Evolutionary conservation across 1,140 invertebrate species (phyloP), one percentile per base, ranked within the genome.

Genomic region (Drosophila guanche): DNA sequence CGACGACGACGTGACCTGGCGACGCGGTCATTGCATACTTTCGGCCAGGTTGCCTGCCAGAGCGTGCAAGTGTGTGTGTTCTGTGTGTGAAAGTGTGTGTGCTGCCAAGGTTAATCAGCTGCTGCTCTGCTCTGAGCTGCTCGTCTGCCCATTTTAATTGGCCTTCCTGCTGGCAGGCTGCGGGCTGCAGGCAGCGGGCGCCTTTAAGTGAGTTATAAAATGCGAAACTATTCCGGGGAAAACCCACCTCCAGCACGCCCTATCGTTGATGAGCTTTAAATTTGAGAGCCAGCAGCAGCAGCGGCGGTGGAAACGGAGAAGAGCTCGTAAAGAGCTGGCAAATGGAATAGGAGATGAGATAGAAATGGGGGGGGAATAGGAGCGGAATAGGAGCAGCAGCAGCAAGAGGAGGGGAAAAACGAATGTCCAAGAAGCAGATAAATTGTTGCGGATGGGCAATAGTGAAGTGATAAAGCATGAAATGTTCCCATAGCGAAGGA

Each of bases 191-290:
- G 27, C 27, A 7, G 10, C 10, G 33, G 73, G 68, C 73, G 63
- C 50, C 81, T 77, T 74, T 86, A 85, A 85, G 79, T 85, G 80
- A 85, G 80, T 86, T 86, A 86, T 85, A 86, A 85, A 85, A 84
- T 86, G 76, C 67, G 67, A 68, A 84, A 86, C 80, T 84, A 84
- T 86, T 84, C 76, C 62, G 83, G 65, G 53, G 16, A 20, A 20
- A 65, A 3, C 58, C 57, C 45, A n/a, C 14, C 16, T 14, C 16
- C 50, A 1, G 16, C 20, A 4, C 40, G 5, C 23, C 8, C 2
- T 8, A 14, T 37, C 29, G 14, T 54, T 86, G 77, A 86, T 76
- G 77, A 81, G 83, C 81, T 81, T 86, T 86, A 86, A 85, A 85
- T 79, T 81, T 73, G 76, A 86, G 71, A 57, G 69, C 56, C 56